Evolutionary conservation across 1,140 invertebrate genomes (phyloP).

Genomic region (Octopus sinensis): DNA sequence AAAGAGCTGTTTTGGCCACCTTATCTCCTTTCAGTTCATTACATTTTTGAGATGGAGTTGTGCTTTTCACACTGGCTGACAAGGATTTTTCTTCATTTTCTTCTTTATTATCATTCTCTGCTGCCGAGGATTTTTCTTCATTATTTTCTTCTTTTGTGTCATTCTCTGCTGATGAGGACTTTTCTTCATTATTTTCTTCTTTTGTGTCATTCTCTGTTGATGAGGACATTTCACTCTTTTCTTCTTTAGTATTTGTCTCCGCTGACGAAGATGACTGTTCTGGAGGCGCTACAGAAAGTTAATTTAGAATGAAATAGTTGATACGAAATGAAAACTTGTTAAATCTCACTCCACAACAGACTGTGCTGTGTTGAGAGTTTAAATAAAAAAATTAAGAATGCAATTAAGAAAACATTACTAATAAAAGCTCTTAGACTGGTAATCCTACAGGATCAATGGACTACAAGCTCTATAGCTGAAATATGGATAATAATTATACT

Average conservation of each 20-base stretch:
- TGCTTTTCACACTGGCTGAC: no score
- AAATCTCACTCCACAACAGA: constrained; percentile 9
- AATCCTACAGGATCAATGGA: no score
- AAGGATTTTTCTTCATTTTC: not conserved
- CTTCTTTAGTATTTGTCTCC: not conserved
- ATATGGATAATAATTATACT: no score
- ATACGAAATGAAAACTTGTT: constrained; percentile 6
- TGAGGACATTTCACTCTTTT: not conserved
- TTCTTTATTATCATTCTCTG: not conserved
- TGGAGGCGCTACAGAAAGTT: constrained; percentile 15
- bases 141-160: not conserved
- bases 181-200: not conserved
- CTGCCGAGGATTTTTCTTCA: not conserved
- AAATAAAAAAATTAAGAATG: no score
- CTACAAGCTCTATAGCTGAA: no score
- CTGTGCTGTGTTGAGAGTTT: not conserved
- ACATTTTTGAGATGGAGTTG: not conserved
- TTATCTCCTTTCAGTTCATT: not conserved
- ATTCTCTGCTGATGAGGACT: not conserved
- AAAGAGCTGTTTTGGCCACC: not conserved
- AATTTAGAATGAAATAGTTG: constrained; percentile 16
- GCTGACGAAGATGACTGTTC: not conserved
- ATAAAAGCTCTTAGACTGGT: no score
- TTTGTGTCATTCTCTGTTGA: not conserved
- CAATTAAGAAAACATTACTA: no score